Percentiles rank a stretch among this genome's conserved stretches.
These are phyloP conservation scores for Acipenser ruthenus DNA, from an alignment of 2,797 vertebrate genomes.

Conservation along the genomic window DNA sequence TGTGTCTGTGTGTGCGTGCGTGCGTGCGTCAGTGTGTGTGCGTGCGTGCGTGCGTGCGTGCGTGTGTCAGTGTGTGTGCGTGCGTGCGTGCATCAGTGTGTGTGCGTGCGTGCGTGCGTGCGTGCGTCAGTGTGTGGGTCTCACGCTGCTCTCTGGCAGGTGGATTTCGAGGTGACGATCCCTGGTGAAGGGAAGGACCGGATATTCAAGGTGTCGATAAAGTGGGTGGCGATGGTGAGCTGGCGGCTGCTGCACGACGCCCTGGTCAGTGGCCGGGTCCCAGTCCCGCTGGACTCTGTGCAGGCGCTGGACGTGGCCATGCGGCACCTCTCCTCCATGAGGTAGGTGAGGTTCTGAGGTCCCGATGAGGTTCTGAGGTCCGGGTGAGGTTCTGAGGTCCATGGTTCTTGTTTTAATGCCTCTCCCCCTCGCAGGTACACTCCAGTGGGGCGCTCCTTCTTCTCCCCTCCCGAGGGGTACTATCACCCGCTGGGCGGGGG, in stretches of 20 bases:
- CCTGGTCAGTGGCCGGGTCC: slow-evolving; percentile 89
- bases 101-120: too few relatives aligned
- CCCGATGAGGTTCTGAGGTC: too few relatives aligned
- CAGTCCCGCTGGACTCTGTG: slow-evolving; percentile 91
- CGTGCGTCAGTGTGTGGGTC: not conserved
- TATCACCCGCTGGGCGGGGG: slow-evolving; percentile 95
- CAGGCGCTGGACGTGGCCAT: slow-evolving; percentile 97
- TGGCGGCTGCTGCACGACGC: slow-evolving; percentile 97
- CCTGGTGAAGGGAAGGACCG: slow-evolving; percentile 96
- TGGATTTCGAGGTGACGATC: slow-evolving; percentile 98
- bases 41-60: too few relatives aligned
- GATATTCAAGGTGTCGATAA: slow-evolving; percentile 97
- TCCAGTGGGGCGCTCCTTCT: slow-evolving; percentile 94
- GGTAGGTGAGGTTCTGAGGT: too few relatives aligned
- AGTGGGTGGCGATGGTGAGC: slow-evolving; percentile 96
- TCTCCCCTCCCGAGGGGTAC: slow-evolving; percentile 94
- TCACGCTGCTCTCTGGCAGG: slow-evolving; percentile 49
- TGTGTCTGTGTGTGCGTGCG: too few relatives aligned
- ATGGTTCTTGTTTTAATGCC: too few relatives aligned
- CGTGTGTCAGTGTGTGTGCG: too few relatives aligned
- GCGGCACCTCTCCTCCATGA: slow-evolving; percentile 98
- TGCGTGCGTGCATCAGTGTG: too few relatives aligned
- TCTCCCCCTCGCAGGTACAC: slow-evolving; percentile 72
- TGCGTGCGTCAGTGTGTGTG: too few relatives aligned
- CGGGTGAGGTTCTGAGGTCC: too few relatives aligned